Base-by-base conservation (phyloP, 2,888 invertebrate species). In the Mactromeris polynyma region DNA sequence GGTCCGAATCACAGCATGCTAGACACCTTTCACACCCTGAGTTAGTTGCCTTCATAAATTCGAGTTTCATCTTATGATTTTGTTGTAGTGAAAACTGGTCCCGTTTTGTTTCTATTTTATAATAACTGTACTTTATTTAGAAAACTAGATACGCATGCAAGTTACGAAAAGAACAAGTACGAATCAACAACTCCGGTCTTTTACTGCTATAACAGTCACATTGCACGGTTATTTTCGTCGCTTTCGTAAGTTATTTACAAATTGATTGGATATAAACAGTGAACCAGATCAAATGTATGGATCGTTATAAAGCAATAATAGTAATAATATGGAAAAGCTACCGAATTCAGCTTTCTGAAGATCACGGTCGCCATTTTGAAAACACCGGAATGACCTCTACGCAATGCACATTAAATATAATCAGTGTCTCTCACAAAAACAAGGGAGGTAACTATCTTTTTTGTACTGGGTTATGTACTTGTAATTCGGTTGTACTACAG, bases 301-400 rank as follows among this genome's bases (percentile, higher is more conserved):
- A 21, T 64, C 2, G 33, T 36, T 73, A 36, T 11, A 14, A 17
- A 33, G 33, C 17, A 36, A 2, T 73, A 36, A 33, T 19, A 17
- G 36, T 73, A 73, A 73, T 33, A 36, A 36, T 73, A 73, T 17
- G 14, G 51, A 81, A 58, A 81, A 31, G 9, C n/a, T 81, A 81
- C 81, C 81, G 81, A 36, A 36, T 54, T 54, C 19, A 81, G n/a
- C 9, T 81, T 81, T 33, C 36, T 86, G 33, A 90, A 36, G 84
- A 84, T 79, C 80, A 89, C 82, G 83, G 91, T 87, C 85, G 93
- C 93, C 93, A 93, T 93, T 80, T 93, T 93, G 91, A 84, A 90
- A 86, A 80, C 64, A 81, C 81, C 33, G 83, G 64, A 86, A 83
- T 90, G 86, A 93, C 93, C 89, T 93, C 90, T 87, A 88, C 86